Conservation (phyloP, 2,113 vertebrate genomes). For the Thamnophis sirtalis region DNA sequence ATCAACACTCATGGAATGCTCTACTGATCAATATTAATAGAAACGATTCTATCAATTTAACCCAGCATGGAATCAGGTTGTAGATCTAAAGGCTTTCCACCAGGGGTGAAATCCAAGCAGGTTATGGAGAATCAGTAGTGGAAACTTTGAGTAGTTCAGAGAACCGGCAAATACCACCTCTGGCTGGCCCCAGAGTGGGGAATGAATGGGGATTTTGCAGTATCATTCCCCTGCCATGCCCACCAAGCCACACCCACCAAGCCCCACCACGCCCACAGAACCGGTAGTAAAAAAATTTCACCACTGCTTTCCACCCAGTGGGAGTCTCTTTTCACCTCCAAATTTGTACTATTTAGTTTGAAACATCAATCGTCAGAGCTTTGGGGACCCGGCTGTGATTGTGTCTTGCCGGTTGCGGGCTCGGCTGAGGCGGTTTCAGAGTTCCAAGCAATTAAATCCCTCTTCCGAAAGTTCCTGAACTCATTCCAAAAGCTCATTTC, state of each 20-base stretch:
- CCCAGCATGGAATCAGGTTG: background rate
- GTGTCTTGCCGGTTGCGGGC: slow-evolving; percentile 32
- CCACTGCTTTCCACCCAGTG: background rate
- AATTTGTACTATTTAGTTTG: background rate
- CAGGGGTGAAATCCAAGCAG: no score
- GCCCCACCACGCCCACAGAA: no score
- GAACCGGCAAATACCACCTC: no score
- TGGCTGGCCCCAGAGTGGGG: no score
- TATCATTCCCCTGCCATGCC: no score
- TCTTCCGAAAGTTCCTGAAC: slow-evolving; percentile 63
- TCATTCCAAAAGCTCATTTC: slow-evolving; percentile 62
- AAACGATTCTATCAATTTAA: background rate
- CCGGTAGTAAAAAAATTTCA: no score
- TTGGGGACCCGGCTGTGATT: slow-evolving; percentile 12
- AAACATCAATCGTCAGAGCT: background rate
- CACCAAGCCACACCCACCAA: no score
- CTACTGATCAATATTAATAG: background rate
- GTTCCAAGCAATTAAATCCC: slow-evolving; percentile 60
- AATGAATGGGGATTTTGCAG: no score
- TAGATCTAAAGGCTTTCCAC: background rate
- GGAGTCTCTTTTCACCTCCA: background rate
- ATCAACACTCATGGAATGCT: background rate
- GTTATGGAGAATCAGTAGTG: no score
- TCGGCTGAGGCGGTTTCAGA: slow-evolving; percentile 42
- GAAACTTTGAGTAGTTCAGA: no score